Base-by-base conservation (phyloP, 2,888 invertebrate species). In the Octodonta nipae region DNA sequence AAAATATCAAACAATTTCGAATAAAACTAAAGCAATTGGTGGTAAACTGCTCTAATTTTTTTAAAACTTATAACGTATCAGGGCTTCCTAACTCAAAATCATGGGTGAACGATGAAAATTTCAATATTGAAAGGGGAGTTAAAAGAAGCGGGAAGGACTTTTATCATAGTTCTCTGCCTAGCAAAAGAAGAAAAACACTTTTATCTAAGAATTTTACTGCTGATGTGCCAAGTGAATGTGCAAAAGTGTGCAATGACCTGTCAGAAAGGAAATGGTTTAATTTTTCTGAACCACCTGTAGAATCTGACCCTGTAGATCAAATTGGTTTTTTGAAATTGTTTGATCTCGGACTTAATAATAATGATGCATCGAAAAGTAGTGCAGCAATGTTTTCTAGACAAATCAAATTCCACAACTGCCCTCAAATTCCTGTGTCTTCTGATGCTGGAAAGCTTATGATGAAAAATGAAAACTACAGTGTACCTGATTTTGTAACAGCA, bases 381-480 rank as follows among this genome's bases (percentile, higher is more conserved):
- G 17, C n/a, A 5, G 12, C 27, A 12, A 26, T 16, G 5, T 28
- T 20, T 11, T 28, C 29, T 13, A 27, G 16, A 13, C 28, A 14
- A 5, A 31, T 33, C 8, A 35, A 38, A 37, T 36, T 42, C 28
- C 37, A 40, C 16, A 26, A 34, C 13, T 38, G 36, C 13, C 36
- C 36, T 1, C 33, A 47, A 30, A 47, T 58, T 26, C 58, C 58
- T 25, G 49, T 58, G 30, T 55, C 55, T 2, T 58, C 56, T 3
- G 51, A 56, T 35, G 36, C 52, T 27, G 55, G 58, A 4, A 40
- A 43, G 28, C 39, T 42, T 22, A 38, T 55, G 27, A 45, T 49
- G 28, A 35, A 40, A 12, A 38, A 39, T 26, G 27, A 44, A 46
- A 32, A 49, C 44, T 31, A 36, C 24, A 32, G 26, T 25, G 38